Evolutionary conservation across 2,113 vertebrate genomes (phyloP).

Genomic region (Crocuta crocuta): DNA sequence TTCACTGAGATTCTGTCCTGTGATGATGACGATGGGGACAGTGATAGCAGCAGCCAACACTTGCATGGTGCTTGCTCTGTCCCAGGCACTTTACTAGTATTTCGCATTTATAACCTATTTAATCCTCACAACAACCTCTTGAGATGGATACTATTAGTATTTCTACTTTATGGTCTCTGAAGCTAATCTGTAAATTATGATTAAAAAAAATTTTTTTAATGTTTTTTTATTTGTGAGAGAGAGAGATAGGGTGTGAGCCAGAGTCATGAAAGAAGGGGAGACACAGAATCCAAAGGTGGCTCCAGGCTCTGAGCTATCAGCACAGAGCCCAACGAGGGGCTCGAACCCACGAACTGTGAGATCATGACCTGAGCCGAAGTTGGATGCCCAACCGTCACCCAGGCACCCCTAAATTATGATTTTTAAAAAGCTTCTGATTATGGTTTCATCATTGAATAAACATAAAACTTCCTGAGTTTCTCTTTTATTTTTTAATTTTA

Average conservation of each 20-base stretch:
- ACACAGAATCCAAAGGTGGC: too few relatives aligned
- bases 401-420: too few relatives aligned
- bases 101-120: neutral
- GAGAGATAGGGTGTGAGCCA: too few relatives aligned
- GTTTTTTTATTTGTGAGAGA: too few relatives aligned
- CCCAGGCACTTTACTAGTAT: neutral
- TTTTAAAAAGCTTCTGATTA: constrained; percentile 18
- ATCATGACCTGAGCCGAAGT: too few relatives aligned
- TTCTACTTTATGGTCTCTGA: neutral
- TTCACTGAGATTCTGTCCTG: neutral
- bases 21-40: neutral
- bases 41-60: neutral
- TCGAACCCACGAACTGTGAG: too few relatives aligned
- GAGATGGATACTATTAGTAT: neutral
- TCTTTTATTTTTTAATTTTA: too few relatives aligned
- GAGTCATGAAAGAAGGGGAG: too few relatives aligned
- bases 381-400: too few relatives aligned
- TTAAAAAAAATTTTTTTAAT: neutral
- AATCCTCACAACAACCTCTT: neutral
- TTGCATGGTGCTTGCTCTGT: neutral
- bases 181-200: neutral
- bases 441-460: neutral
- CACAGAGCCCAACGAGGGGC: too few relatives aligned
- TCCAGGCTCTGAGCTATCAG: too few relatives aligned
- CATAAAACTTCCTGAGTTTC: neutral